Base-by-base conservation (phyloP, 2,113 vertebrate genomes). In the Hypocryptadius cinnamomeus region DNA sequence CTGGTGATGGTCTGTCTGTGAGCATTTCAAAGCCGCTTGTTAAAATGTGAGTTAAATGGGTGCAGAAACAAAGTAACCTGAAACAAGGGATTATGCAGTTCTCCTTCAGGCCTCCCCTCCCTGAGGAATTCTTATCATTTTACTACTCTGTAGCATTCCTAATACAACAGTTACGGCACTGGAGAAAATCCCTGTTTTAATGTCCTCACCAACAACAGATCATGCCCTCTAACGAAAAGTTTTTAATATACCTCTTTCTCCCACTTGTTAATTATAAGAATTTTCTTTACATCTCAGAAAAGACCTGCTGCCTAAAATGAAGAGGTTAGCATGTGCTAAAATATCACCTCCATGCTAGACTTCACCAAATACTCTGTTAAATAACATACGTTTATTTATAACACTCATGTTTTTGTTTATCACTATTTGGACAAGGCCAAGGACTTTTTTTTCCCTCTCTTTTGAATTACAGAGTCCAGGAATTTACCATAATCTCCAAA, bases 41-140 rank as follows among this genome's bases (percentile, higher is more conserved):
- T 33, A 44, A 81, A 92, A 57, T 13, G 5, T 8, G 45, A 81
- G 22, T 31, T 53, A 20, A 78, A 25, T 12, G 9, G 18, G 13
- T 74, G 14, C 48, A 85, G 73, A 87, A 65, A 68, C 42, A 70
- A 42, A 66, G 42, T 28, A 70, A 50, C 30, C 39, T 63, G 30
- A 61, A 91, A 23, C 15, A 44, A 3, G 30, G n/a, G 24, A 53
- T 40, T 57, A 4, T 13, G 17, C 22, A 17, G 30, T 25, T 86
- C 37, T 83, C 40, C 44, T 64, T 54, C 42, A 68, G 69, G 47
- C 30, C 42, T 63, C 50, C 44, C 3, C 13, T 53, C 39, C 20
- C 10, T 1, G 3, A 51, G 50, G 73, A 60, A 24, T 35, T 72
- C 65, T n/a, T 28, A 30, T 16, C 0, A 0, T 66, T 57, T 47